Evolutionary conservation across 2,888 invertebrate genomes (phyloP).

Genomic region (Drosophila algonquin): DNA sequence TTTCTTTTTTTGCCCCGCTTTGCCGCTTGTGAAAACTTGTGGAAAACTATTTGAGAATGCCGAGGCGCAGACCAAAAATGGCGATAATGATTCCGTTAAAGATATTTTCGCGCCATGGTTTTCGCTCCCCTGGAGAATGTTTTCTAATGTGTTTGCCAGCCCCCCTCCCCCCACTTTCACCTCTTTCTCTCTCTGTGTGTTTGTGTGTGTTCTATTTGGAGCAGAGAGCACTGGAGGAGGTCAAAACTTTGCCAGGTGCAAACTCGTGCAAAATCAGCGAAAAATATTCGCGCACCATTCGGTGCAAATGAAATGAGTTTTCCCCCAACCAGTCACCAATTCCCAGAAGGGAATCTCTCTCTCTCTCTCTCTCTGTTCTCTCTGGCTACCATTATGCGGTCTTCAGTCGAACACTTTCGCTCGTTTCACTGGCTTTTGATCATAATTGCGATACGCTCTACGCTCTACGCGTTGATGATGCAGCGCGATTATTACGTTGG

Average conservation of each 20-base stretch:
- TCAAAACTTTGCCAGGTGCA: constrained; percentile 47
- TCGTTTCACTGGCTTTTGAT: constrained; percentile 24
- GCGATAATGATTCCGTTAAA: constrained; percentile 54
- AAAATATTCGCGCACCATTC: constrained; percentile 43
- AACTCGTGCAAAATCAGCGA: constrained; percentile 50
- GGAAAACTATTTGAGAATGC: constrained; percentile 51
- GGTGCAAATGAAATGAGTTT: constrained; percentile 46
- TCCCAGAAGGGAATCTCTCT: constrained; percentile 18
- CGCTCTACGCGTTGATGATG: constrained; percentile 32
- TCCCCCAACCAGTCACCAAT: background rate
- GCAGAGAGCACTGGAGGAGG: constrained; percentile 31
- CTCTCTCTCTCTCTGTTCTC: background rate
- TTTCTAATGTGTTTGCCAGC: constrained; percentile 36
- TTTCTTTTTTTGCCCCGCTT: background rate
- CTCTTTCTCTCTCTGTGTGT: too few relatives aligned
- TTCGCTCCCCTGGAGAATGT: constrained; percentile 22
- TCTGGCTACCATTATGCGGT: constrained; percentile 44
- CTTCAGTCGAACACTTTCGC: constrained; percentile 42
- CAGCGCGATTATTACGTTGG: constrained; percentile 37
- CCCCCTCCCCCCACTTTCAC: background rate
- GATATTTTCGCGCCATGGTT: constrained; percentile 41
- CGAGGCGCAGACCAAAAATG: constrained; percentile 39
- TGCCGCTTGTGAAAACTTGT: constrained; percentile 6
- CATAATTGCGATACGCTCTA: constrained; percentile 30
- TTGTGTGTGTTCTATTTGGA: constrained; percentile 8